Percentiles rank a stretch among this genome's conserved stretches.
These are phyloP conservation scores for Acanthopagrus latus DNA, from an alignment of 2,797 vertebrate species.

Conservation along the genomic window DNA sequence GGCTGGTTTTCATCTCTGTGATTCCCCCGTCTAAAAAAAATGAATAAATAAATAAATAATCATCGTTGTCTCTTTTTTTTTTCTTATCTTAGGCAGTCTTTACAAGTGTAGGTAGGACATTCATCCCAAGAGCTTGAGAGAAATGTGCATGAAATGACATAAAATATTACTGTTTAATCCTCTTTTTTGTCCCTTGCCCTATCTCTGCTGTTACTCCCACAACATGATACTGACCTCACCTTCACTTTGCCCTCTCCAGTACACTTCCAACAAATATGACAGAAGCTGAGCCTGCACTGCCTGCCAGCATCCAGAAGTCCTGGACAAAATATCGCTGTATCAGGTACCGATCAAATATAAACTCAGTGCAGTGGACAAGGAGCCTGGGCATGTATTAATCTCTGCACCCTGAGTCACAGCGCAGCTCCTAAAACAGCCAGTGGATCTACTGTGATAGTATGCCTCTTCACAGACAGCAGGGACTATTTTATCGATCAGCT, in stretches of 20 bases:
- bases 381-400: slow-evolving; percentile 26
- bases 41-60: neutral
- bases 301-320: slow-evolving; percentile 26
- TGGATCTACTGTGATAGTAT: neutral
- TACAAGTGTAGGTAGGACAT: slow-evolving; percentile 28
- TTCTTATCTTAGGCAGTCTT: slow-evolving; percentile 22
- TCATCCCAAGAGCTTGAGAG: slow-evolving; percentile 28
- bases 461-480: slow-evolving; percentile 10
- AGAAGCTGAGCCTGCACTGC: slow-evolving; percentile 43
- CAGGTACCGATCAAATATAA: slow-evolving; percentile 37
- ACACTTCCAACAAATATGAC: slow-evolving; percentile 43
- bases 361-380: slow-evolving; percentile 10
- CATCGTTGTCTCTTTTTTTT: neutral
- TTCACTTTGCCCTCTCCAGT: slow-evolving; percentile 36
- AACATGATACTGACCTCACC: slow-evolving; percentile 33
- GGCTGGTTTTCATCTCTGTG: slow-evolving; percentile 30
- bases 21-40: slow-evolving; percentile 20
- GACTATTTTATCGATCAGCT: slow-evolving; percentile 35
- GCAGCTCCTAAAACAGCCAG: slow-evolving; percentile 12
- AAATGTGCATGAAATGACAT: slow-evolving; percentile 28
- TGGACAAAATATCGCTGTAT: slow-evolving; percentile 35
- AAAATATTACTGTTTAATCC: neutral
- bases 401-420: slow-evolving; percentile 31
- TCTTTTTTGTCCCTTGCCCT: neutral
- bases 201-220: slow-evolving; percentile 11